These are phyloP conservation scores for Bufotes viridis DNA, from an alignment of 2,797 vertebrate species.

Conservation along the genomic window DNA sequence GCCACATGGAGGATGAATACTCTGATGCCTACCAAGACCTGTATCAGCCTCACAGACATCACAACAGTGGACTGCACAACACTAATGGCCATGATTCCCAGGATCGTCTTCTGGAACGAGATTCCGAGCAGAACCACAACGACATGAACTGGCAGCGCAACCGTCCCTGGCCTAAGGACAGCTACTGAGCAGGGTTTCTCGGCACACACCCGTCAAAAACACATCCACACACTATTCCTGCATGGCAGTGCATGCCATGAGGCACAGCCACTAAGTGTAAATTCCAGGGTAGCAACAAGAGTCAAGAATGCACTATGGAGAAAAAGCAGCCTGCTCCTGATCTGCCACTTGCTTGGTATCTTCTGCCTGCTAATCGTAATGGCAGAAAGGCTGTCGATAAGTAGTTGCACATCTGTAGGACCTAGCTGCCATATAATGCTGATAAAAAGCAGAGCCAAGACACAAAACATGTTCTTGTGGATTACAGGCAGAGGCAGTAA, in stretches of 20 bases:
- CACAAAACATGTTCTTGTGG: slow-evolving; percentile 11
- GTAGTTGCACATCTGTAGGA: slow-evolving; percentile 40
- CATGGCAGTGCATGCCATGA: slow-evolving; percentile 60
- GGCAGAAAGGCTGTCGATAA: slow-evolving; percentile 45
- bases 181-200: slow-evolving; percentile 79
- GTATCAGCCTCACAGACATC: slow-evolving; percentile 87
- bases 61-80: slow-evolving; percentile 81
- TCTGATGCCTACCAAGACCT: slow-evolving; percentile 85
- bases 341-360: slow-evolving; percentile 36
- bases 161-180: slow-evolving; percentile 93
- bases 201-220: slow-evolving; percentile 36
- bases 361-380: slow-evolving; percentile 39
- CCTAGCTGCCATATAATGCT: slow-evolving; percentile 27
- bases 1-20: slow-evolving; percentile 82
- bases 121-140: slow-evolving; percentile 86
- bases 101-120: slow-evolving; percentile 83
- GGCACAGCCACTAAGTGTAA: slow-evolving; percentile 56
- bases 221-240: slow-evolving; percentile 59
- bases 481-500: slow-evolving; percentile 36
- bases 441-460: slow-evolving; percentile 35
- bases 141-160: slow-evolving; percentile 91
- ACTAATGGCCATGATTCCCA: slow-evolving; percentile 88
- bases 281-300: slow-evolving; percentile 52
- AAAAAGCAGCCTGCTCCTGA: slow-evolving; percentile 35
- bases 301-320: slow-evolving; percentile 34